phyloP scores from a whole-genome alignment of 35 echinoderm and acorn worm species.

The Nesometra sesokonis region DNA sequence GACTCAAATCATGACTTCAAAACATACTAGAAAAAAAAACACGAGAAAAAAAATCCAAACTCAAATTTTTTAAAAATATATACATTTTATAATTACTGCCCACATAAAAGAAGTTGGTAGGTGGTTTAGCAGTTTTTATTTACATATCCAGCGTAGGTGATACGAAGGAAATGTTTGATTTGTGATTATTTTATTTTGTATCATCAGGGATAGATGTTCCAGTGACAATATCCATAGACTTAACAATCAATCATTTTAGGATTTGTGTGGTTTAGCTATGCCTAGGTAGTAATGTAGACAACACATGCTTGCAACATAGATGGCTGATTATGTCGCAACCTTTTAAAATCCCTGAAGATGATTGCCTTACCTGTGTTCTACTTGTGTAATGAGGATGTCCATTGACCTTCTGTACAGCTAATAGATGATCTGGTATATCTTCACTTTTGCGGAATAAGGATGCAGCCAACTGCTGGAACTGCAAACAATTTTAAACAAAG shows the following conservation, averaged over 20 bases:
- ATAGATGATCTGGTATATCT: constrained; percentile 64
- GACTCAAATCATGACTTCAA: no score
- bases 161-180: no score
- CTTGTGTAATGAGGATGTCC: constrained; percentile 52
- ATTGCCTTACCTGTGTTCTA: constrained; percentile 62
- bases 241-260: not conserved
- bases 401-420: constrained; percentile 38
- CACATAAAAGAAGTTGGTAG: no score
- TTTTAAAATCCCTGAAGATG: no score
- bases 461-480: constrained; percentile 78
- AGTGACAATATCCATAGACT: not conserved
- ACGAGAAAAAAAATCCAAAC: no score
- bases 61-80: no score
- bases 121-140: no score
- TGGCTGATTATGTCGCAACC: not conserved
- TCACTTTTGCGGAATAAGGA: constrained; percentile 58
- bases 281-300: not conserved
- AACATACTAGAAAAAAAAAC: no score
- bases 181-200: no score
- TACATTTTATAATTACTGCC: no score
- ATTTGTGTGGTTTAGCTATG: not conserved
- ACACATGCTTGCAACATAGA: not conserved
- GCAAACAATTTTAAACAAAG: constrained; percentile 4
- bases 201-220: not conserved
- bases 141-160: no score